Evolutionary conservation across 1,140 invertebrate species (phyloP), one percentile per base, ranked within the genome.

Genomic region (Stratiolaelaps scimitus): DNA sequence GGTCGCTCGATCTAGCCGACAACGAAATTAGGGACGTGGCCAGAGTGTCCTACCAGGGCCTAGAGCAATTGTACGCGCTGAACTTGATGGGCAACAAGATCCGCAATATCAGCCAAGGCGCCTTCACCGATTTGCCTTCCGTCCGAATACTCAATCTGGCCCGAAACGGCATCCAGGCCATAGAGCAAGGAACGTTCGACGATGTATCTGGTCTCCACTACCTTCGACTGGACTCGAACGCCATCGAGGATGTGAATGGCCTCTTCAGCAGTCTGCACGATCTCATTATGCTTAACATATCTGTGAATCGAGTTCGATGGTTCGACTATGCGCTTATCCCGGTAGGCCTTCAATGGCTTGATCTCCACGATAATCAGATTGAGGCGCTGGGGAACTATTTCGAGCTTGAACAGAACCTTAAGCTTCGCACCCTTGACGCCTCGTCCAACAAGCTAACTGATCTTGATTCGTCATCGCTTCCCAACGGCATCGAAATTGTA

Each of bases 241-340:
- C 83, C 67, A 76, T 93, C 26, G 84, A 82, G 15, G 87, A 91
- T 71, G 88, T 93, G 64, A 86, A 85, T 73, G 85, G 85, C 4
- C 78, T 90, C 19, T 91, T 93, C 74, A 82, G 83, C 67, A 85
- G 89, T 71, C 83, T 91, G 72, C 82, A 85, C 0, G 85, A 83
- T 70, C 77, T 94, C 47, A 77, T 88, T 69, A 91, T 88, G 87
- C 76, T 94, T 28, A 94, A 93, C 77, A 84, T 92, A 67, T 91
- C 88, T 28, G 87, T 89, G 76, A 94, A 94, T 78, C 83, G 85
- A 71, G 78, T 94, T 70, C 82, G 87, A 71, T 85, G 85, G 83
- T 93, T 94, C 77, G 89, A 93, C 76, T 93, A 92, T 75, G 82
- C 85, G 17, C 79, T 90, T 65, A 82, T 93, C 53, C 89, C 91